Conservation (phyloP, 2,113 vertebrate genomes). For the Oryzias woworae region DNA sequence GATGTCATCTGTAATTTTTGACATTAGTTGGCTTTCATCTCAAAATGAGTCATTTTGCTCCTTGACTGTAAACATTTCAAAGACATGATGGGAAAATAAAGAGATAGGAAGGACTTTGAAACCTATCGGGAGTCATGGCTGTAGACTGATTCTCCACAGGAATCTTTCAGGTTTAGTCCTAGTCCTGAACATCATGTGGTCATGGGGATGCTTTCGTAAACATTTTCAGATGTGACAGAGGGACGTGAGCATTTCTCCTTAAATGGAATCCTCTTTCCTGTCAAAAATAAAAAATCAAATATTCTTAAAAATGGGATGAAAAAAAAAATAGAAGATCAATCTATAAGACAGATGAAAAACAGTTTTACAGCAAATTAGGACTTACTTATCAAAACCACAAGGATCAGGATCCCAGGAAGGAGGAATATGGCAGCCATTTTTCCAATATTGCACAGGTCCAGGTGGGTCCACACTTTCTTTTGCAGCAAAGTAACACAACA, state of each 20-base stretch:
- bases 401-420: constrained; percentile 41
- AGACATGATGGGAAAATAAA: not conserved
- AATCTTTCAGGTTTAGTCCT: not conserved
- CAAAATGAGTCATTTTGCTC: not conserved
- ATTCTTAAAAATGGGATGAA: not conserved
- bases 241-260: not conserved
- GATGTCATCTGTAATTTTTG: too few species aligned
- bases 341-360: constrained; percentile 29
- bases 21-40: not conserved
- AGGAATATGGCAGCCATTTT: constrained; percentile 39
- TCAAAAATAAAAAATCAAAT: constrained; percentile 23
- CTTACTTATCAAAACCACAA: constrained; percentile 52
- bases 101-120: not conserved
- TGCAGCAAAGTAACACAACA: constrained; percentile 16
- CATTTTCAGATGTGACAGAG: constrained; percentile 22
- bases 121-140: not conserved
- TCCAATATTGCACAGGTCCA: constrained; percentile 25
- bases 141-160: not conserved
- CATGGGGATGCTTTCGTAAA: constrained; percentile 41
- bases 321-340: constrained; percentile 23
- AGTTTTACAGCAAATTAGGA: constrained; percentile 5
- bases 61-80: not conserved
- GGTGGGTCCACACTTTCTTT: constrained; percentile 13
- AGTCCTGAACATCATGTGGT: not conserved
- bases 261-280: constrained; percentile 25